Evolutionary conservation across 2,113 vertebrate genomes (phyloP), one percentile per base, ranked within the genome.

Genomic region (Solea senegalensis): DNA sequence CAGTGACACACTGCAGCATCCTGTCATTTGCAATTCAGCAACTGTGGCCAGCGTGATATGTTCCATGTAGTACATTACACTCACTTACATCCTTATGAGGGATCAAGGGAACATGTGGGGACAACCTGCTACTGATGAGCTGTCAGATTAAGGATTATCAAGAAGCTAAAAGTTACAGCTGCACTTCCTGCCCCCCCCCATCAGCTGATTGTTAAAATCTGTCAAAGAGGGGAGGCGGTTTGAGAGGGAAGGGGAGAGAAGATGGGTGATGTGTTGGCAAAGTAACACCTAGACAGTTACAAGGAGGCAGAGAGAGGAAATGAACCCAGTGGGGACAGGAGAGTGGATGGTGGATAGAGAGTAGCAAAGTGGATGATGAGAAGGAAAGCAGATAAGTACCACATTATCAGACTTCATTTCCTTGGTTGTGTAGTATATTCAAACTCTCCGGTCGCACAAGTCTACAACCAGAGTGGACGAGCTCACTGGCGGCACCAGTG

Each of bases 71-170:
- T 34, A 69, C 34, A 55, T 68, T 65, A 68, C 56, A 70, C 44
- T 28, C 48, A 26, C 26, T 59, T 61, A 52, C 14, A 61, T 68
- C 40, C 16, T 70, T 56, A 7, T 10, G 14, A 69, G 65, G 2
- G 34, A 61, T 41, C 40, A 60, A 43, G 40, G 39, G 21, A 72
- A 53, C 28, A 14, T 52, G 61, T 46, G 74, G 76, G 21, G 60
- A 63, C 7, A 27, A 39, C 40, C 14, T 51, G 57, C 48, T 64
- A 59, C 21, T 84, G 82, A 87, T 82, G 74, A 78, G 63, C 80
- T 84, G 84, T 90, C 76, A 86, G 85, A 89, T 83, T 53, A 83
- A 65, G 53, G 68, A 86, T 88, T 77, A 88, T 70, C 72, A 75
- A 27, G 53, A 40, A 77, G 39, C 54, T 81, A 81, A 82, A 82